Percentiles rank a stretch among this genome's conserved stretches.
These are phyloP conservation scores for Oenanthe oenanthe DNA, from an alignment of 2,113 vertebrate species.

Conservation along the genomic window DNA sequence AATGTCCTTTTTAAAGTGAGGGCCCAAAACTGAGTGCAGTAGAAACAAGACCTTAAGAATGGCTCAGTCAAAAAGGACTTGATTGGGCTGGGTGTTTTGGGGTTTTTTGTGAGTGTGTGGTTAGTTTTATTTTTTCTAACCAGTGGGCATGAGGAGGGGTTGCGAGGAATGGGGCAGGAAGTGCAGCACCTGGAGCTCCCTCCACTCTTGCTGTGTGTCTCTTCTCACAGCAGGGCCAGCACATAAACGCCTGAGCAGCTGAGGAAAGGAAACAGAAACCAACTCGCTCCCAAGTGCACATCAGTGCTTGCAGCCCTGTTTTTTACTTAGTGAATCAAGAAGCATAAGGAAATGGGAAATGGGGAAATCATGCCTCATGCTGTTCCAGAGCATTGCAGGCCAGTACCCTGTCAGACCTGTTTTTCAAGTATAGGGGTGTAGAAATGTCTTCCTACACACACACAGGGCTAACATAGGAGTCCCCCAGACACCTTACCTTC, in stretches of 20 bases:
- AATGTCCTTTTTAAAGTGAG: neutral
- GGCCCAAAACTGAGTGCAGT: neutral
- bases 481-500: neutral
- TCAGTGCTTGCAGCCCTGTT: neutral
- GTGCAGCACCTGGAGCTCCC: neutral
- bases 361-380: neutral
- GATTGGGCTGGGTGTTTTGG: neutral
- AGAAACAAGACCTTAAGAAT: neutral
- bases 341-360: neutral
- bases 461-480: neutral
- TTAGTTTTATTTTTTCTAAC: neutral
- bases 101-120: neutral
- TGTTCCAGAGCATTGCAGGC: neutral
- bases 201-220: neutral
- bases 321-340: neutral
- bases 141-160: neutral
- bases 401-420: neutral
- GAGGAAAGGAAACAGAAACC: neutral
- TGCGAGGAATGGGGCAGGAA: neutral
- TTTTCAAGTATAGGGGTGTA: neutral
- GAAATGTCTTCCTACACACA: neutral
- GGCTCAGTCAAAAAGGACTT: neutral
- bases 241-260: neutral
- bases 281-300: neutral
- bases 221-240: neutral